A percentile compares a stretch with the other conserved stretches of the same genome.
These are phyloP conservation scores for Coptotermes formosanus DNA, from an alignment of 1,140 invertebrate species.

Conservation along the genomic window DNA sequence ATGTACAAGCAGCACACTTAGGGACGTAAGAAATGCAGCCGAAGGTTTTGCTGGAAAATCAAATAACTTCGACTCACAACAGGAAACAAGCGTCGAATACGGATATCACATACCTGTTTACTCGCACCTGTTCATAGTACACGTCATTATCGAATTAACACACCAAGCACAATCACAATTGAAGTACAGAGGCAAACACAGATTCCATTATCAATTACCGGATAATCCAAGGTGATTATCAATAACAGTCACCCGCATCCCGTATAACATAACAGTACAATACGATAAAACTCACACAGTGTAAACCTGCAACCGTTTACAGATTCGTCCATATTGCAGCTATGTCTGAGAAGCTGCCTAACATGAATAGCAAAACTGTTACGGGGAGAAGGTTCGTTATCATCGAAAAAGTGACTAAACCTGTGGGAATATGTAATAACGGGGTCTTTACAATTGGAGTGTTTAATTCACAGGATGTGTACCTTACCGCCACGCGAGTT, in stretches of 20 bases:
- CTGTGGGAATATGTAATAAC: too few species aligned
- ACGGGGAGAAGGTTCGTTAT: too few species aligned
- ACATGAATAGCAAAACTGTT: not conserved
- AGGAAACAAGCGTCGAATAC: too few species aligned
- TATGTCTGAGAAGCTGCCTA: not conserved
- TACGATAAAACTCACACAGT: not conserved
- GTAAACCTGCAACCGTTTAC: not conserved
- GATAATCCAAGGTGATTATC: not conserved
- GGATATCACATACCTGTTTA: not conserved
- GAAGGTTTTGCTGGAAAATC: too few species aligned
- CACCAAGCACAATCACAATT: not conserved
- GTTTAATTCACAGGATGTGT: too few species aligned
- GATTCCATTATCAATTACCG: not conserved
- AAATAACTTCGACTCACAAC: too few species aligned
- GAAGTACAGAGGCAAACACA: not conserved
- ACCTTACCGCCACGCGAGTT: too few species aligned
- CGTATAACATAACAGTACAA: not conserved
- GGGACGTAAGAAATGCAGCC: too few species aligned
- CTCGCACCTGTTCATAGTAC: not conserved
- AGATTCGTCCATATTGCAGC: not conserved
- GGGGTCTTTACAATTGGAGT: too few species aligned
- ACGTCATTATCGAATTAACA: constrained; percentile 10
- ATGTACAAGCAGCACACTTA: too few species aligned
- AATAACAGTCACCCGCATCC: not conserved
- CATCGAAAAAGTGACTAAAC: too few species aligned